These are phyloP conservation scores for Seriola rivoliana DNA, from an alignment of 2,113 vertebrate genomes.

Conservation along the genomic window DNA sequence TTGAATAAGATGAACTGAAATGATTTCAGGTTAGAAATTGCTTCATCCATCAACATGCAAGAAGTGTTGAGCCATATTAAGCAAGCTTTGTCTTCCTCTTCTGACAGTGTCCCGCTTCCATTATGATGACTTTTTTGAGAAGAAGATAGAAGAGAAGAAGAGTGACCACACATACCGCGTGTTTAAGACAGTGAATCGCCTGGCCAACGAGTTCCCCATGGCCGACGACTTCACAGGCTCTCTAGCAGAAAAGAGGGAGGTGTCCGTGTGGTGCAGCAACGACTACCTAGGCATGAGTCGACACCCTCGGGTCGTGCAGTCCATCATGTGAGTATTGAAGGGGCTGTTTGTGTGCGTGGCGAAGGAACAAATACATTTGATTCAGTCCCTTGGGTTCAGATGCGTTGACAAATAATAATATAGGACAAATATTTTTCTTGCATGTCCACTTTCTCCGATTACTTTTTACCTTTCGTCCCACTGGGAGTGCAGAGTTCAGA, in stretches of 20 bases:
- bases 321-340: constrained; percentile 90
- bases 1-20: background rate
- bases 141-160: constrained; percentile 96
- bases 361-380: background rate
- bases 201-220: constrained; percentile 93
- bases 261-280: constrained; percentile 98
- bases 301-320: constrained; percentile 90
- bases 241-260: constrained; percentile 87
- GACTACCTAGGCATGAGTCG: constrained; percentile 99
- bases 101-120: constrained; percentile 90
- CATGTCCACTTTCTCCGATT: background rate
- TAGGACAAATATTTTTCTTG: constrained; percentile 11
- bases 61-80: constrained; percentile 36
- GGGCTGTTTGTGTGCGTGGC: background rate
- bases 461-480: background rate
- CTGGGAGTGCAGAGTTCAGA: background rate
- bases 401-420: background rate
- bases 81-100: constrained; percentile 25
- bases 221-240: constrained; percentile 92
- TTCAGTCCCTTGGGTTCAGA: background rate
- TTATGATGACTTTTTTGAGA: constrained; percentile 96
- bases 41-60: constrained; percentile 6
- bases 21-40: constrained; percentile 4
- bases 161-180: constrained; percentile 95
- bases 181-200: constrained; percentile 97